phyloP scores from a whole-genome alignment of 1,140 invertebrate genomes.

The Lutraria rhynchaena region DNA sequence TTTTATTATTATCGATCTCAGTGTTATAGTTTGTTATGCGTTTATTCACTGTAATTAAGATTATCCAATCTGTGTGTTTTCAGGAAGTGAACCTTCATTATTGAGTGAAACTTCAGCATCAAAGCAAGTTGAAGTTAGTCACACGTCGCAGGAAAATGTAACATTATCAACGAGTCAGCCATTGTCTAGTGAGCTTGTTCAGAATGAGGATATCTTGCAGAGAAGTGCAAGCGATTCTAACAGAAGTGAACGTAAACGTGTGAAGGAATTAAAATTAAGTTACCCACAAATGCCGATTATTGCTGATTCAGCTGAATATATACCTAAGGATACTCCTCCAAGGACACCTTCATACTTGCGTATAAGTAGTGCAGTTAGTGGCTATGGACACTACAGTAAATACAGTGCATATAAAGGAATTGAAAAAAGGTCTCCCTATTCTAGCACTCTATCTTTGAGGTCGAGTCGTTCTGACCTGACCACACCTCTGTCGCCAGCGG shows the following conservation, averaged over 20 bases:
- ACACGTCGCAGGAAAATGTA: slow-evolving; percentile 21
- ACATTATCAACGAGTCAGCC: neutral
- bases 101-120: slow-evolving; percentile 33
- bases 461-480: slow-evolving; percentile 56
- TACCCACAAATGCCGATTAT: slow-evolving; percentile 51
- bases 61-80: slow-evolving; percentile 21
- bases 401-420: slow-evolving; percentile 58
- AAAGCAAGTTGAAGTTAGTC: slow-evolving; percentile 37
- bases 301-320: slow-evolving; percentile 46
- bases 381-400: slow-evolving; percentile 56
- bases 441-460: slow-evolving; percentile 55
- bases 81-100: slow-evolving; percentile 56
- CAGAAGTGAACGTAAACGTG: slow-evolving; percentile 5
- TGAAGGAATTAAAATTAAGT: slow-evolving; percentile 23
- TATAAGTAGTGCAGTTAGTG: slow-evolving; percentile 56
- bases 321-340: slow-evolving; percentile 28
- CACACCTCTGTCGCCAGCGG: slow-evolving; percentile 47
- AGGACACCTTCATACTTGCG: slow-evolving; percentile 57
- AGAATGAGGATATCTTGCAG: slow-evolving; percentile 1
- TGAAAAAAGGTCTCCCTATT: slow-evolving; percentile 55
- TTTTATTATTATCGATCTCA: no score
- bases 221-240: neutral
- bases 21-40: no score
- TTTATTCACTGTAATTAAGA: no score
- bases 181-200: neutral